These are phyloP conservation scores for Eurytoma californica DNA, from an alignment of 2,888 invertebrate genomes.

Conservation along the genomic window DNA sequence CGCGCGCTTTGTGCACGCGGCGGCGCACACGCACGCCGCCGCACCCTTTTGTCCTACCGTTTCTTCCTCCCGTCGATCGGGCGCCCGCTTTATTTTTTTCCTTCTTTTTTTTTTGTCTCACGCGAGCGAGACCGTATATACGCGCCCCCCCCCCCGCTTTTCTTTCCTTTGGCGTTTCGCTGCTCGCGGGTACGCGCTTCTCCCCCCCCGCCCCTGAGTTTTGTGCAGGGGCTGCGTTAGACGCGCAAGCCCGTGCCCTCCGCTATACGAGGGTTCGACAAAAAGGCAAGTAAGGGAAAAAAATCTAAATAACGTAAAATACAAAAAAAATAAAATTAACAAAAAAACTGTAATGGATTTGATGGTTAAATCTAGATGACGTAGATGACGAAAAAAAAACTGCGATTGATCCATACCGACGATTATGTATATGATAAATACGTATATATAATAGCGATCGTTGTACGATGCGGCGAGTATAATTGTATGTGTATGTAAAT, in stretches of 20 bases:
- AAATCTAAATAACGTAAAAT: not conserved
- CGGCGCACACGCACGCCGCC: not conserved
- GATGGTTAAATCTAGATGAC: slow-evolving; percentile 28
- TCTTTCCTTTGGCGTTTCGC: slow-evolving; percentile 8
- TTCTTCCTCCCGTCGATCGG: no score
- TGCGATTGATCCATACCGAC: slow-evolving; percentile 29
- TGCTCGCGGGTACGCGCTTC: no score
- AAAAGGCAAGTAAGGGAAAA: not conserved
- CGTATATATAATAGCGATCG: slow-evolving; percentile 37
- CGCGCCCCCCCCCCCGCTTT: no score
- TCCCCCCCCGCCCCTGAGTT: no score
- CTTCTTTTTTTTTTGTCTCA: slow-evolving; percentile 3
- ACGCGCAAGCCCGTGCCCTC: not conserved
- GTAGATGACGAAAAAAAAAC: slow-evolving; percentile 10
- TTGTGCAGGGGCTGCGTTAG: not conserved
- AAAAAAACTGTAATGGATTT: slow-evolving; percentile 34
- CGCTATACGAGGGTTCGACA: not conserved
- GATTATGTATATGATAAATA: slow-evolving; percentile 17
- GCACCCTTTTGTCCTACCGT: no score
- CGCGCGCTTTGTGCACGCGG: slow-evolving; percentile 15
- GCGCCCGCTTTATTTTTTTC: not conserved
- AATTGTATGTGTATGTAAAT: slow-evolving; percentile 51
- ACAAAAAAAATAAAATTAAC: slow-evolving; percentile 15
- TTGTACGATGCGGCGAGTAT: slow-evolving; percentile 41
- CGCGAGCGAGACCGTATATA: not conserved